Conservation (phyloP, 2,888 invertebrate genomes). For the Xiphydria camelus region DNA sequence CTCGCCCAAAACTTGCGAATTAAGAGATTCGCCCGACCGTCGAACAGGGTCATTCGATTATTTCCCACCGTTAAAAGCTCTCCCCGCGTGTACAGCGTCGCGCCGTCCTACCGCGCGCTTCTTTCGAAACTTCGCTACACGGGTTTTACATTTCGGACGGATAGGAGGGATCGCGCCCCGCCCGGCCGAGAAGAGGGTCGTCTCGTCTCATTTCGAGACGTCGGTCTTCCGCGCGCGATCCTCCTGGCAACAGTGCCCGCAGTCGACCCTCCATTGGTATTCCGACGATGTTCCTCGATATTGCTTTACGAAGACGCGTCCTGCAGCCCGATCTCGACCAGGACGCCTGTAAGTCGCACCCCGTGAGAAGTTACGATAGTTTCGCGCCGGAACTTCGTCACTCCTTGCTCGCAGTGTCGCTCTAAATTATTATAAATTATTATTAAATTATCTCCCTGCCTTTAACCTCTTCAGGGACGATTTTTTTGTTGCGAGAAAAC, state of each 20-base stretch:
- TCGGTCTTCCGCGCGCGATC: slow-evolving; percentile 14
- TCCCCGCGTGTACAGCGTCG: slow-evolving; percentile 6
- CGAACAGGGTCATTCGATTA: slow-evolving; percentile 42
- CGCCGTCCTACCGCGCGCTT: slow-evolving; percentile 16
- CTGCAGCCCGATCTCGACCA: slow-evolving; percentile 43
- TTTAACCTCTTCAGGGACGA: too few relatives aligned
- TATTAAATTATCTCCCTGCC: too few relatives aligned
- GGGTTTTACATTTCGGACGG: slow-evolving; percentile 49
- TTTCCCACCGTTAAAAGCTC: slow-evolving; percentile 43
- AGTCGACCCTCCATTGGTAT: slow-evolving; percentile 46
- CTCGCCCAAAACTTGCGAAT: slow-evolving; percentile 26
- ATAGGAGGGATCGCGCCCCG: slow-evolving; percentile 19
- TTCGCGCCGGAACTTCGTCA: too few relatives aligned
- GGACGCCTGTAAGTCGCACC: slow-evolving; percentile 46
- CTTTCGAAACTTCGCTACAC: slow-evolving; percentile 47
- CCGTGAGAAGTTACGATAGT: too few relatives aligned
- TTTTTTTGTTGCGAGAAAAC: too few relatives aligned
- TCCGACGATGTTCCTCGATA: slow-evolving; percentile 51
- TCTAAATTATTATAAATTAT: too few relatives aligned
- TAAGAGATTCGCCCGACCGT: slow-evolving; percentile 41
- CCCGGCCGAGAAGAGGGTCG: slow-evolving; percentile 3
- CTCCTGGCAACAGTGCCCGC: slow-evolving; percentile 5
- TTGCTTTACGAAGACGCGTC: slow-evolving; percentile 56
- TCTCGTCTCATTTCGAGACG: slow-evolving; percentile 10
- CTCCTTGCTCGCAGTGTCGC: too few relatives aligned